Percentiles rank a stretch among this genome's conserved stretches.
phyloP scores from a whole-genome alignment of 2,797 vertebrate species.

The Hypotaenidia philippensis region DNA sequence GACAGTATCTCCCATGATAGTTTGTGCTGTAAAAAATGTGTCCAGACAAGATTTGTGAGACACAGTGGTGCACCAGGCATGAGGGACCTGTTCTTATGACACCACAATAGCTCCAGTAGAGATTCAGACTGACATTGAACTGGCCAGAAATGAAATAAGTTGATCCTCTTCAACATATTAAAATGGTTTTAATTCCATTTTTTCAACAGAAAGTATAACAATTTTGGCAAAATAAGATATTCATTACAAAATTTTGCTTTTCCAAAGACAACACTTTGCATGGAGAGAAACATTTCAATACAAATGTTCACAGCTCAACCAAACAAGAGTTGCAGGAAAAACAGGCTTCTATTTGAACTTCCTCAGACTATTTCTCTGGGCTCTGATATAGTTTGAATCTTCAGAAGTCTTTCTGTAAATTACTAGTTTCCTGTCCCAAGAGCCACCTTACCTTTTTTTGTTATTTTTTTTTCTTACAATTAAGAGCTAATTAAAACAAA shows the following conservation, averaged over 20 bases:
- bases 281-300: not conserved
- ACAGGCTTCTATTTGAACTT: not conserved
- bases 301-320: not conserved
- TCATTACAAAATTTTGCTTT: not conserved
- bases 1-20: not conserved
- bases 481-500: constrained; percentile 31
- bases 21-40: not conserved
- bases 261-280: not conserved
- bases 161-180: not conserved
- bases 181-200: not conserved
- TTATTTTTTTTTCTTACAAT: not conserved
- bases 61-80: not conserved
- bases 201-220: not conserved
- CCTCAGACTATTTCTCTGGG: not conserved
- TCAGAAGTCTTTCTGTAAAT: not conserved
- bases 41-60: constrained; percentile 10
- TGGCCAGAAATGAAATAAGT: not conserved
- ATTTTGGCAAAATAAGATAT: not conserved
- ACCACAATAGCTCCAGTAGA: not conserved
- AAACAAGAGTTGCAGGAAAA: not conserved
- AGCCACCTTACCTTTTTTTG: not conserved
- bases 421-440: not conserved
- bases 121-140: not conserved
- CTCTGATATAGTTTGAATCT: not conserved
- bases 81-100: not conserved